Evolutionary conservation across 2,113 vertebrate species (phyloP).

Genomic region (Macroglossus sobrinus): DNA sequence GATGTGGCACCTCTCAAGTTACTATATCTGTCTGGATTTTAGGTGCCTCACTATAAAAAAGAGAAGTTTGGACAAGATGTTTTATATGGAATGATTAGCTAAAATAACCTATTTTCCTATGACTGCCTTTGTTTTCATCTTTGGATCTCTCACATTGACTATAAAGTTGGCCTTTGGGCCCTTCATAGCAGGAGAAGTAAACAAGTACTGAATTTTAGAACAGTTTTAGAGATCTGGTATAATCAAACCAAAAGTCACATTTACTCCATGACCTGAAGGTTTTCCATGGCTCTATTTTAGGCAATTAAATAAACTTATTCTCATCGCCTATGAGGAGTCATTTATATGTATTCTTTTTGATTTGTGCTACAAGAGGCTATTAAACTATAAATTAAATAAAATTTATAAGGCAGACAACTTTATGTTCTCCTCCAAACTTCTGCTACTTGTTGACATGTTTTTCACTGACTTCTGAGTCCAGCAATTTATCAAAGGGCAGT

Average conservation of each 20-base stretch:
- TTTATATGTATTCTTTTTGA: background rate
- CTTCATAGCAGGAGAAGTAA: background rate
- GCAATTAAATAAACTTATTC: slow-evolving; percentile 49
- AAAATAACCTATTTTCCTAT: background rate
- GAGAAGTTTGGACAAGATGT: background rate
- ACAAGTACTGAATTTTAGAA: background rate
- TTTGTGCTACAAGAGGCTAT: slow-evolving; percentile 37
- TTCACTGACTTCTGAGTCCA: background rate
- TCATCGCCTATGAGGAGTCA: slow-evolving; percentile 51
- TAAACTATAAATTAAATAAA: slow-evolving; percentile 55
- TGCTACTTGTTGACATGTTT: background rate
- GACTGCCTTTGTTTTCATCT: background rate
- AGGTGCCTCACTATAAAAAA: background rate
- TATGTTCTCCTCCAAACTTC: background rate
- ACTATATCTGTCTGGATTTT: background rate
- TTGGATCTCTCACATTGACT: background rate
- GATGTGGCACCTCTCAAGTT: background rate
- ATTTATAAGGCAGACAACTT: background rate
- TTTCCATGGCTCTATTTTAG: background rate
- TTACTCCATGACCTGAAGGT: background rate
- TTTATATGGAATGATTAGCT: background rate
- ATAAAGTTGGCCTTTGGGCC: background rate
- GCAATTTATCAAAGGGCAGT: slow-evolving; percentile 31
- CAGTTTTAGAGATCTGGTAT: background rate
- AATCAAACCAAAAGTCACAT: background rate